phyloP scores from a whole-genome alignment of 2,888 invertebrate species.

The Eupithecia insigniata region DNA sequence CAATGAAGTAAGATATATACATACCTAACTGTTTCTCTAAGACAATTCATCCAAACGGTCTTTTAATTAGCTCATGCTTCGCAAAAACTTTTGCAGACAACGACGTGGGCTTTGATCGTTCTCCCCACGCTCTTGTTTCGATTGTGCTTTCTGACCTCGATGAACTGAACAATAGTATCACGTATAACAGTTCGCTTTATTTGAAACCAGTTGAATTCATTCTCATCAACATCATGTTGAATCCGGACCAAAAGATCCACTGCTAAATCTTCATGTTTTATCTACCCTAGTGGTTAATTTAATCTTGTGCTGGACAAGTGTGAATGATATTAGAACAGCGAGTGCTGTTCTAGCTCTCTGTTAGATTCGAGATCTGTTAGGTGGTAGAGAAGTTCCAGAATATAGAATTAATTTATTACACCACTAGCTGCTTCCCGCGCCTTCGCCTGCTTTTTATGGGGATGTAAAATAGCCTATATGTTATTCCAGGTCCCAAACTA shows the following conservation, averaged over 20 bases:
- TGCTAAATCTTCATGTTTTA: not conserved
- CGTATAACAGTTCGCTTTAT: not conserved
- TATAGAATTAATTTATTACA: too few relatives aligned
- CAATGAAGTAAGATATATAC: conserved; percentile 41
- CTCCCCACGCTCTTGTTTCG: conserved; percentile 67
- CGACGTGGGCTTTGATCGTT: conserved; percentile 55
- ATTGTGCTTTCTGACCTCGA: conserved; percentile 61
- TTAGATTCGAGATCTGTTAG: too few relatives aligned
- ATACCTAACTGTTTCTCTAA: conserved; percentile 48
- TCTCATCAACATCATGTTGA: not conserved
- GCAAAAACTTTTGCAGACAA: conserved; percentile 54
- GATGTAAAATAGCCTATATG: too few relatives aligned
- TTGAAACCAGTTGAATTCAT: not conserved
- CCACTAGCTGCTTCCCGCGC: too few relatives aligned
- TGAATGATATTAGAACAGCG: too few relatives aligned
- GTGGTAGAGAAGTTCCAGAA: too few relatives aligned
- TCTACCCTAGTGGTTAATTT: not conserved
- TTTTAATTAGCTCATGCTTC: conserved; percentile 43
- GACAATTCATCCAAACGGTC: conserved; percentile 49
- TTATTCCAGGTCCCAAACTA: too few relatives aligned
- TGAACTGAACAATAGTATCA: conserved; percentile 41
- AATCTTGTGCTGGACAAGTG: too few relatives aligned
- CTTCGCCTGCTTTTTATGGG: too few relatives aligned
- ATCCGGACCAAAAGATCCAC: not conserved
- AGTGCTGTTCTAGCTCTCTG: too few relatives aligned